Conservation (phyloP, 23 tunicate genomes). For the Styela clava region DNA sequence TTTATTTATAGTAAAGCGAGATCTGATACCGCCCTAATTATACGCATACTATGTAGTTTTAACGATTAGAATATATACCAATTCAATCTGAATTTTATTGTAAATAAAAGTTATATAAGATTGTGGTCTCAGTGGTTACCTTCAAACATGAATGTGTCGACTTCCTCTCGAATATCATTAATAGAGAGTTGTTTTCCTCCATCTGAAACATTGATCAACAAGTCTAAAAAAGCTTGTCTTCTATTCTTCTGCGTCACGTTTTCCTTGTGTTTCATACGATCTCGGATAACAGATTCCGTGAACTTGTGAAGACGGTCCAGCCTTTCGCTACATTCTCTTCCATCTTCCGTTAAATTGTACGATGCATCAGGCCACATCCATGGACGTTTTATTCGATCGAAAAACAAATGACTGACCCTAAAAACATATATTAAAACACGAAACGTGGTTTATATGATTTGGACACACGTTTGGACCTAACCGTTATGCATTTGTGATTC, state of each 20-base stretch:
- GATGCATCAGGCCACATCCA: constrained; percentile 42
- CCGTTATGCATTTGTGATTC: too few relatives aligned
- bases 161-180: constrained; percentile 90
- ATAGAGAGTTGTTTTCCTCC: constrained; percentile 66
- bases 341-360: constrained; percentile 35
- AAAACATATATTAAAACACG: too few relatives aligned
- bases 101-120: too few relatives aligned
- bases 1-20: too few relatives aligned
- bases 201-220: constrained; percentile 64
- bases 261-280: constrained; percentile 1
- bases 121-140: too few relatives aligned
- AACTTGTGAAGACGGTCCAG: constrained; percentile 38
- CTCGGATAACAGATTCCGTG: constrained; percentile 50
- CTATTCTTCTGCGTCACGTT: not conserved
- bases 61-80: too few relatives aligned
- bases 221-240: constrained; percentile 71
- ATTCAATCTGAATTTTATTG: too few relatives aligned
- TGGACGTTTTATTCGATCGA: constrained; percentile 12
- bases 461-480: too few relatives aligned
- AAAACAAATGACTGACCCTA: not conserved
- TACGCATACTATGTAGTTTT: too few relatives aligned
- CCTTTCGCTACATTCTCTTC: constrained; percentile 35
- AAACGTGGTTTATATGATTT: too few relatives aligned
- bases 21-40: too few relatives aligned
- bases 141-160: constrained; percentile 99